Evolutionary conservation across 2,113 vertebrate genomes (phyloP), one percentile per base, ranked within the genome.

Genomic region (Coreoperca whiteheadi): DNA sequence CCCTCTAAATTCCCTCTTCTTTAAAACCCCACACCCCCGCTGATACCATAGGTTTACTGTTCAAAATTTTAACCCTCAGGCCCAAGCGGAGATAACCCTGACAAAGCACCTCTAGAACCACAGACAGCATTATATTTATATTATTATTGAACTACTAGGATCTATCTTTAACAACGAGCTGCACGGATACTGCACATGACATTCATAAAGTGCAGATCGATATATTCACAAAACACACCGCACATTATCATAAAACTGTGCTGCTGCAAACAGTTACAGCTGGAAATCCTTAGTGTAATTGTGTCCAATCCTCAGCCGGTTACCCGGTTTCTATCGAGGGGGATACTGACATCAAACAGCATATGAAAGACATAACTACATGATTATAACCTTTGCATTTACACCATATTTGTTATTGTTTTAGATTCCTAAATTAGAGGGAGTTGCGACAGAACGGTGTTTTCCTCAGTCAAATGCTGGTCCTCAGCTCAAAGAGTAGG

Each of bases 401-500:
- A 74, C 9, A 74, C 65, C 21, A 30, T 68, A 79, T 83, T 86
- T 83, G 74, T 84, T 68, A 50, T 86, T 89, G 83, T 82, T 79
- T 86, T 56, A 53, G 25, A 51, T 73, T 76, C 66, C 53, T 70
- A 60, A 63, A 39, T 77, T 70, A 64, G 64, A 84, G 68, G 6
- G 2, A 59, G 72, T 21, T 65, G 77, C 4, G 57, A 89, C 74
- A 73, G 72, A 79, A 43, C 54, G 16, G 16, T 72, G 51, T 79
- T 89, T 83, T 85, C 34, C 71, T 79, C 78, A 70, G 76, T 82
- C 71, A 79, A 79, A 87, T 65, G 81, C 56, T 61, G 75, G 81
- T 83, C 80, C 39, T 74, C 61, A 21, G 30, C 79, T 90, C 79
- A 74, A 56, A 81, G 84, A 66, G 54, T 61, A 74, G 64, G 68